Conservation (phyloP, 2,113 vertebrate species). For the Uria aalge region DNA sequence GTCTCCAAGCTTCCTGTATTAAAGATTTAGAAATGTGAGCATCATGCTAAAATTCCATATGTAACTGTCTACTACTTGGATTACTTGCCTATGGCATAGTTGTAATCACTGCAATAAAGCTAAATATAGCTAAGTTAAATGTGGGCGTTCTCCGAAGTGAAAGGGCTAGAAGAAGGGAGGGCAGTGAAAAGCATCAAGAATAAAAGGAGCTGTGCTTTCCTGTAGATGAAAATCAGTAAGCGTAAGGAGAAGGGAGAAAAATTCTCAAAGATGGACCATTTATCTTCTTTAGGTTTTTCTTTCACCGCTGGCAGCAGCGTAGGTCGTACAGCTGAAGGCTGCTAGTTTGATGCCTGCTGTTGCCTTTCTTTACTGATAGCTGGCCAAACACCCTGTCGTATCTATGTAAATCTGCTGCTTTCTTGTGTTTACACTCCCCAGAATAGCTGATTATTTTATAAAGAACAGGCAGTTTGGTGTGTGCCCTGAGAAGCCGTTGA, state of each 20-base stretch:
- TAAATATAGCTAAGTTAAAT: not conserved
- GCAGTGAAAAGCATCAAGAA: not conserved
- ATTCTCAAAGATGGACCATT: slow-evolving; percentile 20
- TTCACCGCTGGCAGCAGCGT: slow-evolving; percentile 48
- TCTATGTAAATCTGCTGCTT: not conserved
- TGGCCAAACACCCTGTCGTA: not conserved
- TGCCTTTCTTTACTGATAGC: not conserved
- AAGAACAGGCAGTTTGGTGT: not conserved
- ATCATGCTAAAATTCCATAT: not conserved
- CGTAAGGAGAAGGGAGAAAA: not conserved
- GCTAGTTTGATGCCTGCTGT: slow-evolving; percentile 51
- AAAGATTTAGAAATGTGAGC: not conserved
- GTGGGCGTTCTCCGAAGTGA: not conserved
- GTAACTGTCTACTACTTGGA: not conserved
- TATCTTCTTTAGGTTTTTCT: slow-evolving; percentile 15
- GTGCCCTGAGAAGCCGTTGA: not conserved
- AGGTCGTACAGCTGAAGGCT: slow-evolving; percentile 54
- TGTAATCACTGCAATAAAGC: not conserved
- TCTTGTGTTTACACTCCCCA: not conserved
- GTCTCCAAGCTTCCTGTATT: not conserved
- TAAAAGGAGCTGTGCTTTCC: not conserved
- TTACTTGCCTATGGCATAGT: not conserved
- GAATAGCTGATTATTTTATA: slow-evolving; percentile 9
- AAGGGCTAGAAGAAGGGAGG: not conserved
- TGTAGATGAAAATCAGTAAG: not conserved